Percentiles rank a stretch among this genome's conserved stretches.
These are phyloP conservation scores for Ormyrus pomaceus DNA, from an alignment of 2,888 invertebrate species.

Conservation along the genomic window DNA sequence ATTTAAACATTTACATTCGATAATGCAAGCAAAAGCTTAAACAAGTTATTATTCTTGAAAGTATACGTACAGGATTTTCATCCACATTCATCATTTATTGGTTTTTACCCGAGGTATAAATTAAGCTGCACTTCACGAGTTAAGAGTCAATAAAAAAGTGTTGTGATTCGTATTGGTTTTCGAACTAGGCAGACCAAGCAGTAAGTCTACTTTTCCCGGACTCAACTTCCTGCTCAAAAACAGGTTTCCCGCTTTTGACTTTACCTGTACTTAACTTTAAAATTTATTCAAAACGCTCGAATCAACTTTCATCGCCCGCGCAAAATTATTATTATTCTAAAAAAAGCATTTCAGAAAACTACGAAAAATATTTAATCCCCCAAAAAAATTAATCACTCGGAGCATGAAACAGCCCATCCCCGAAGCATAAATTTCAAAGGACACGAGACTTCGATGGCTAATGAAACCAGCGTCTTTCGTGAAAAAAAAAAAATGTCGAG, in stretches of 20 bases:
- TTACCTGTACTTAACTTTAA: not conserved
- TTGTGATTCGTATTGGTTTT: not conserved
- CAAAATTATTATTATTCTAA: too few relatives aligned
- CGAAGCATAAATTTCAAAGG: not conserved
- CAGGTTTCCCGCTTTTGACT: too few relatives aligned
- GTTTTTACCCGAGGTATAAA: not conserved
- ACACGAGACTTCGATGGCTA: too few relatives aligned
- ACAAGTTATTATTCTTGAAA: not conserved
- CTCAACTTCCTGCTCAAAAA: not conserved
- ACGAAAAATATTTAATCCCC: too few relatives aligned
- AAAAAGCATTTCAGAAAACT: too few relatives aligned
- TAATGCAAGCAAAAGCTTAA: not conserved
- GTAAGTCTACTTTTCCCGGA: not conserved
- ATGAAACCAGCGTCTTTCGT: not conserved
- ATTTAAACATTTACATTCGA: not conserved
- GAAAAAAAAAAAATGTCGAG: conserved; percentile 9
- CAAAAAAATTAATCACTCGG: too few relatives aligned
- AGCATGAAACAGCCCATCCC: too few relatives aligned
- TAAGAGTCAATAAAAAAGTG: not conserved
- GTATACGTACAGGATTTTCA: not conserved
- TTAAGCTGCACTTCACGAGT: not conserved
- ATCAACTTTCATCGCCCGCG: too few relatives aligned
- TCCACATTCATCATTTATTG: not conserved
- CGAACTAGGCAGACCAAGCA: too few relatives aligned
- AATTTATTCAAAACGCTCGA: too few relatives aligned